phyloP scores from a whole-genome alignment of 2,113 vertebrate genomes.

The Psittacara wagleri region DNA sequence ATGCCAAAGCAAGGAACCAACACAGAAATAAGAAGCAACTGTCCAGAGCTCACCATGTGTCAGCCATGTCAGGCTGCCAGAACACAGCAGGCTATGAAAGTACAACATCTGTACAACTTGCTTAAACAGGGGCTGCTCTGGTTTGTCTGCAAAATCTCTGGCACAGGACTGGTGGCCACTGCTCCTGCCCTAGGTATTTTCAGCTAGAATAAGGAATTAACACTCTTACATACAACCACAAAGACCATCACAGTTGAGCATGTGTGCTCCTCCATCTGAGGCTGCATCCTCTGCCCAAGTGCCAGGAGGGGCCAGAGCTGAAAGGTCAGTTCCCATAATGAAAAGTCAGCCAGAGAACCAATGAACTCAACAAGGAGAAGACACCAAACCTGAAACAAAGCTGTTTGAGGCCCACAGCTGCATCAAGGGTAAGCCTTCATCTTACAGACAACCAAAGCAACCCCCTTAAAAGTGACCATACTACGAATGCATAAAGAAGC shows the following conservation, averaged over 20 bases:
- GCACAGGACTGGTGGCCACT: background rate
- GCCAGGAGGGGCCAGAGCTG: background rate
- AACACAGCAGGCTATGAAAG: rapidly evolving
- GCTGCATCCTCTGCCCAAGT: background rate
- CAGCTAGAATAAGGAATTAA: background rate
- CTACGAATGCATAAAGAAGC: background rate
- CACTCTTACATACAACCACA: background rate
- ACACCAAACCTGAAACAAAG: rapidly evolving
- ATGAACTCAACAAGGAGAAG: background rate
- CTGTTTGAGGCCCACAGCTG: background rate
- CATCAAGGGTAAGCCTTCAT: background rate
- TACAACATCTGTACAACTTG: rapidly evolving
- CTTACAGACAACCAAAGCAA: background rate
- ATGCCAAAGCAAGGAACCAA: background rate
- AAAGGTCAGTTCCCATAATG: rapidly evolving
- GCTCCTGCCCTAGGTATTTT: background rate
- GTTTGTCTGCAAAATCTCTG: background rate
- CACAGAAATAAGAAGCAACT: background rate
- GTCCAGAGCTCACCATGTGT: rapidly evolving
- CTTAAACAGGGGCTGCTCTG: background rate
- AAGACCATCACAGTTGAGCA: background rate
- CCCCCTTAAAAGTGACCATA: background rate
- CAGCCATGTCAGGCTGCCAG: background rate
- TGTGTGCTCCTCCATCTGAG: background rate
- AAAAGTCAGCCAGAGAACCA: background rate